Base-by-base conservation (phyloP, 2,113 vertebrate genomes). In the Amblyornis subalaris region DNA sequence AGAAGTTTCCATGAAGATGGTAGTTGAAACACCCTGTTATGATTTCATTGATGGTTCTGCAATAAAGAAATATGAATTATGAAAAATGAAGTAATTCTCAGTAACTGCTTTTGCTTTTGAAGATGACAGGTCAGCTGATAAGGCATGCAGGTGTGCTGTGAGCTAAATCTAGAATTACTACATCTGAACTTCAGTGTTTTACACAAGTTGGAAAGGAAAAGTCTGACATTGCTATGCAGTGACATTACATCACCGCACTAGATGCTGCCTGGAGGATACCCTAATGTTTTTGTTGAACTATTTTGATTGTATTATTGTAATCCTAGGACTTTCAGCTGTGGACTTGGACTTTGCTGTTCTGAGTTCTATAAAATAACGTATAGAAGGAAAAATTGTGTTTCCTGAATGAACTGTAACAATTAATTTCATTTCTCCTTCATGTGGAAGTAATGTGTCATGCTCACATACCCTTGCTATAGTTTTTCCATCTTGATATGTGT, bases 351-450 rank as follows among this genome's bases (percentile, higher is more conserved):
- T 76, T 10, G 21, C 31, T 81, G 28, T 36, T 47, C 53, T 12
- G 11, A 66, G 36, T 61, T 64, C n/a, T 20, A 26, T 40, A 38
- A 86, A 83, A 42, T 73, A 76, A 45, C 0, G 2, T n/a, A 15
- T 2, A 40, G 38, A 2, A 5, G 67, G 67, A 70, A 61, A 53
- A 47, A 17, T 14, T 44, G 14, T 31, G 33, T 51, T 62, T 71
- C 35, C 17, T 67, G 67, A 89, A 69, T 10, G 33, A 87, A 55
- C 13, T 0, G 0, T 35, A 38, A 13, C 16, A 66, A 35, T 35
- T 55, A 61, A 66, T 57, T 64, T 70, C 7, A 55, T 3, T 26
- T 91, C n/a, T 83, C 5, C 13, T 40, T 40, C 17, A 6, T 4
- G 9, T n/a, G 6, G 57, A 67, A 35, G 35, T 38, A 65, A 42